Evolutionary conservation across 2,797 vertebrate genomes (phyloP).

Genomic region (Morelia viridis): DNA sequence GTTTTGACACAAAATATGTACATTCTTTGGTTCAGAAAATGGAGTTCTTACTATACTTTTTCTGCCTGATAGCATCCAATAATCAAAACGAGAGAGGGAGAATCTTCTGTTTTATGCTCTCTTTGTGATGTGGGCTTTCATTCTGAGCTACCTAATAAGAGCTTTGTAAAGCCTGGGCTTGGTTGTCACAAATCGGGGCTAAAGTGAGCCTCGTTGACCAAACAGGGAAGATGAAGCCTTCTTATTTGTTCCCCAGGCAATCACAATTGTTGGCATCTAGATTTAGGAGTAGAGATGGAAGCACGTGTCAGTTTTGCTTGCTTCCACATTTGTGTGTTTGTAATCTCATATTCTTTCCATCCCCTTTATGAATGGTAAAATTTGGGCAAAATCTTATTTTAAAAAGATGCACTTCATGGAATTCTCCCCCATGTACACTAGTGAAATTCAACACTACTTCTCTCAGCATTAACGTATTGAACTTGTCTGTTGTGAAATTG

Average conservation of each 20-base stretch:
- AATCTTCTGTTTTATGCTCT: not conserved
- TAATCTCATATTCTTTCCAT: too few relatives aligned
- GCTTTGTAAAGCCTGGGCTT: not conserved
- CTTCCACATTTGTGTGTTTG: too few relatives aligned
- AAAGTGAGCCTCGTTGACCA: not conserved
- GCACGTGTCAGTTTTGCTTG: not conserved
- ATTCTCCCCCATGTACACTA: too few relatives aligned
- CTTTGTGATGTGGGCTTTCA: not conserved
- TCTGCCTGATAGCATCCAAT: constrained; percentile 2
- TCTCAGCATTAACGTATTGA: too few relatives aligned
- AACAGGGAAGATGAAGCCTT: not conserved
- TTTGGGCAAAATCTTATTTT: too few relatives aligned
- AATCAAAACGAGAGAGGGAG: constrained; percentile 10
- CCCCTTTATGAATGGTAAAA: too few relatives aligned
- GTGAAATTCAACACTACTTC: too few relatives aligned
- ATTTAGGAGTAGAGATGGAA: too few relatives aligned
- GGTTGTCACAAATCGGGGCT: not conserved
- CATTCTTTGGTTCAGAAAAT: constrained; percentile 6
- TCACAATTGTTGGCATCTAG: not conserved
- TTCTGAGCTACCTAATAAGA: not conserved
- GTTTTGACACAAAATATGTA: not conserved
- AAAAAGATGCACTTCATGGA: too few relatives aligned
- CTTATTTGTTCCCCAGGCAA: not conserved
- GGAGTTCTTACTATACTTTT: not conserved
- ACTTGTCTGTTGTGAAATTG: too few relatives aligned